These are phyloP conservation scores for Pollenia amentaria DNA, from an alignment of 2,888 invertebrate genomes.

Conservation along the genomic window DNA sequence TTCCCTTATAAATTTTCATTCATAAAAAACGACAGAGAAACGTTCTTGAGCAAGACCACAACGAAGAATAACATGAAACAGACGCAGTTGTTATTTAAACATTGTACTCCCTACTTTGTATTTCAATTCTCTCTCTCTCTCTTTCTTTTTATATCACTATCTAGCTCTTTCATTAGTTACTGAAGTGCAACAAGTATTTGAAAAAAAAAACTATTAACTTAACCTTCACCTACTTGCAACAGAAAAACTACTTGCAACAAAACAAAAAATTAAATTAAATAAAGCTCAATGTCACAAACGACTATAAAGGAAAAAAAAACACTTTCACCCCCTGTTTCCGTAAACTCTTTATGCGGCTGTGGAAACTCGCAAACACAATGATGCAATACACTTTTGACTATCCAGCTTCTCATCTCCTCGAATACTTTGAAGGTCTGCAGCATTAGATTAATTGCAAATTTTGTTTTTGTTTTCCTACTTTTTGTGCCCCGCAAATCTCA, in stretches of 20 bases:
- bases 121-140: neutral
- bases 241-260: slow-evolving; percentile 53
- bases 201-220: slow-evolving; percentile 36
- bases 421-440: slow-evolving; percentile 63
- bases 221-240: slow-evolving; percentile 71
- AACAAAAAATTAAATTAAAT: slow-evolving; percentile 12
- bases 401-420: slow-evolving; percentile 5
- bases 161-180: neutral
- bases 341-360: slow-evolving; percentile 41
- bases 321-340: slow-evolving; percentile 68
- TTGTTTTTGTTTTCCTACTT: slow-evolving; percentile 57
- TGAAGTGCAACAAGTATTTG: slow-evolving; percentile 66
- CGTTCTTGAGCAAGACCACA: slow-evolving; percentile 40
- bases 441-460: slow-evolving; percentile 69
- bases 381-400: slow-evolving; percentile 8
- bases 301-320: slow-evolving; percentile 57
- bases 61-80: slow-evolving; percentile 24
- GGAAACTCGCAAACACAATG: neutral
- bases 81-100: slow-evolving; percentile 26
- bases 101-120: slow-evolving; percentile 16
- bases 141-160: slow-evolving; percentile 25
- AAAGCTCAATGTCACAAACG: slow-evolving; percentile 59
- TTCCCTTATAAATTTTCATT: slow-evolving; percentile 39
- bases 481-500: slow-evolving; percentile 39
- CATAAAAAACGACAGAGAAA: slow-evolving; percentile 39